Conservation (phyloP, 2,888 invertebrate genomes). For the Nephrocerus scutellatus region DNA sequence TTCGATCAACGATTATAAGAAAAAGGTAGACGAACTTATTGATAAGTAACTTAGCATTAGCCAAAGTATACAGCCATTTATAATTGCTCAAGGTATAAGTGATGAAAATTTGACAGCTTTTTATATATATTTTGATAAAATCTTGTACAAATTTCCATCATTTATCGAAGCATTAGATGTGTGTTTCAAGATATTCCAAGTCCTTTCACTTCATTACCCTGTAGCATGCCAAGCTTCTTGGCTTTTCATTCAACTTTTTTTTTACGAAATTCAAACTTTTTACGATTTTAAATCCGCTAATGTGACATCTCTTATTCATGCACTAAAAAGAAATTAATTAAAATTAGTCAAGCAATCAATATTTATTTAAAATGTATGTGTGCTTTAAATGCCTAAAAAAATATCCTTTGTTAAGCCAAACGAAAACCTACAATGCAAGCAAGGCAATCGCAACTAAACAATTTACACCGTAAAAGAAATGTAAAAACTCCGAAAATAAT, state of each 20-base stretch:
- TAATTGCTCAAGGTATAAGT: background rate
- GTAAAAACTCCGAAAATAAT: background rate
- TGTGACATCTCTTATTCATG: constrained; percentile 4
- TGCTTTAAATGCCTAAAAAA: constrained; percentile 7
- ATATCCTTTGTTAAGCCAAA: constrained; percentile 2
- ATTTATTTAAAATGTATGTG: constrained; percentile 6
- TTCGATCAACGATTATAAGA: background rate
- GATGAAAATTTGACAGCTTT: constrained; percentile 1
- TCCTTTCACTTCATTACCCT: constrained; percentile 2
- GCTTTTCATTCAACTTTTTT: constrained; percentile 9
- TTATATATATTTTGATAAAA: constrained; percentile 9
- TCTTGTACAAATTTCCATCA: constrained; percentile 5
- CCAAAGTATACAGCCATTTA: constrained; percentile 5
- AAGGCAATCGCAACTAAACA: constrained; percentile 10
- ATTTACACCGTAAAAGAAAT: background rate
- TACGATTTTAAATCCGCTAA: constrained; percentile 8
- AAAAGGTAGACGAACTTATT: constrained; percentile 1
- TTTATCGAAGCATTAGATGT: constrained; percentile 7
- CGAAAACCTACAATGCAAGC: constrained; percentile 6
- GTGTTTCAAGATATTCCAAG: constrained; percentile 10
- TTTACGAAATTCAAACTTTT: constrained; percentile 4
- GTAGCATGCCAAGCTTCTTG: constrained; percentile 5
- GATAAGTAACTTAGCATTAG: background rate
- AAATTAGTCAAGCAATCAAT: background rate
- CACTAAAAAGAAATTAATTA: constrained; percentile 6